These are phyloP conservation scores for Odontocolon sp. DNA, from an alignment of 2,888 invertebrate species.

Conservation along the genomic window DNA sequence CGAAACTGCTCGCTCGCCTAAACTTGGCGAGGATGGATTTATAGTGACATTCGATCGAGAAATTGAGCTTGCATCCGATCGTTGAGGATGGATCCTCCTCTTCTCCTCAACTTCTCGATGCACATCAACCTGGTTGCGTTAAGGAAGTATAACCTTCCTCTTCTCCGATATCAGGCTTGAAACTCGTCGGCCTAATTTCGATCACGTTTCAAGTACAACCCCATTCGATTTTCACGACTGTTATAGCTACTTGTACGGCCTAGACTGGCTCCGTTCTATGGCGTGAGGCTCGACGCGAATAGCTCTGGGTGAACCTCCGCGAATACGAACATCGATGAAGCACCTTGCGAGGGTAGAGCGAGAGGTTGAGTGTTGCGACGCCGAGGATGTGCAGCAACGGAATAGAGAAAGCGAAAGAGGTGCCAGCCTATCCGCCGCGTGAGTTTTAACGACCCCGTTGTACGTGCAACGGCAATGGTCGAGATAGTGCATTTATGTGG, in stretches of 20 bases:
- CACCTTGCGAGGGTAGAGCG: neutral
- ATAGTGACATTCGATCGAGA: slow-evolving; percentile 34
- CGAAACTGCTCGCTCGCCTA: slow-evolving; percentile 34
- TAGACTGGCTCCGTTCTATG: neutral
- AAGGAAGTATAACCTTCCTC: neutral
- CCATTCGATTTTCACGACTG: slow-evolving; percentile 31
- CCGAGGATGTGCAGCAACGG: neutral
- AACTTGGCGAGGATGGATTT: slow-evolving; percentile 45
- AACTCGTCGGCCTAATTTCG: slow-evolving; percentile 13
- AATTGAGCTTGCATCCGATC: slow-evolving; percentile 40
- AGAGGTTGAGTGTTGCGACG: too few species aligned
- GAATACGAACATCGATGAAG: slow-evolving; percentile 9
- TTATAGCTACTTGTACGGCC: neutral
- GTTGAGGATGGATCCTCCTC: neutral
- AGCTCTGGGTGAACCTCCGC: too few species aligned
- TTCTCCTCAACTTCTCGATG: slow-evolving; percentile 24
- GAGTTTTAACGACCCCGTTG: slow-evolving; percentile 14
- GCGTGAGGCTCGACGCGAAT: neutral
- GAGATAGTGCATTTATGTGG: slow-evolving; percentile 5
- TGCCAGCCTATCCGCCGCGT: neutral
- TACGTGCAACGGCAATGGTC: neutral
- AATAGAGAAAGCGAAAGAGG: neutral
- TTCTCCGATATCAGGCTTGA: neutral
- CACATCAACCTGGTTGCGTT: neutral
- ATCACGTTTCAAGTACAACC: slow-evolving; percentile 17